Evolutionary conservation across 2,113 vertebrate species (phyloP).

Genomic region (Marmota monax): DNA sequence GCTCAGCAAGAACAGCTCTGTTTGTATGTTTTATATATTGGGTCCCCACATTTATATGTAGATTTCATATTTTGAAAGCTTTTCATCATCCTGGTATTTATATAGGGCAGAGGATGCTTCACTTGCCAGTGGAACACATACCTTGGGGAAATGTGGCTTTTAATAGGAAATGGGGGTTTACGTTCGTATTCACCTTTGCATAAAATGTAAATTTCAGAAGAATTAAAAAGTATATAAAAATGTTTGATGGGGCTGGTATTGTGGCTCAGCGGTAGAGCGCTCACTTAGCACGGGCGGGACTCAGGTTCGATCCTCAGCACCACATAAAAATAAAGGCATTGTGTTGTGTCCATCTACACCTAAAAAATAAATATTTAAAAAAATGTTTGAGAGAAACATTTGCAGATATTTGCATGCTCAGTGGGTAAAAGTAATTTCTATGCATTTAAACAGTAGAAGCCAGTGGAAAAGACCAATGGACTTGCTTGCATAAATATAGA

Average conservation of each 20-base stretch:
- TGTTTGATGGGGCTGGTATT: neutral
- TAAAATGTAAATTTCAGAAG: neutral
- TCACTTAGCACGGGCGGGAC: no score
- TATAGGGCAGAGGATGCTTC: neutral
- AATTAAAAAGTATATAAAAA: neutral
- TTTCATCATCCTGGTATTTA: neutral
- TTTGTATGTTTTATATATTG: neutral
- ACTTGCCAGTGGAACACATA: neutral
- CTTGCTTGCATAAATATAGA: neutral
- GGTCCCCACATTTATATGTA: neutral
- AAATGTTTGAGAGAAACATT: neutral
- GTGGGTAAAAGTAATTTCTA: slow-evolving; percentile 21
- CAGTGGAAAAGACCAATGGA: neutral
- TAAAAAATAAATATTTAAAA: no score
- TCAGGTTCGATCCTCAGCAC: no score
- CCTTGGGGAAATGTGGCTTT: neutral
- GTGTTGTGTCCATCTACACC: no score
- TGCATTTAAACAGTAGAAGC: neutral
- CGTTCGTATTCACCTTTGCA: neutral
- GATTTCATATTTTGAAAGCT: neutral
- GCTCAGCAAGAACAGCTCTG: neutral
- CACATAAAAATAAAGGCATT: no score
- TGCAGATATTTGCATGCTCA: neutral
- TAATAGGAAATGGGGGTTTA: neutral
- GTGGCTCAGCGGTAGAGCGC: no score